phyloP scores from a whole-genome alignment of 2,888 invertebrate genomes.

The Philonicus albiceps region DNA sequence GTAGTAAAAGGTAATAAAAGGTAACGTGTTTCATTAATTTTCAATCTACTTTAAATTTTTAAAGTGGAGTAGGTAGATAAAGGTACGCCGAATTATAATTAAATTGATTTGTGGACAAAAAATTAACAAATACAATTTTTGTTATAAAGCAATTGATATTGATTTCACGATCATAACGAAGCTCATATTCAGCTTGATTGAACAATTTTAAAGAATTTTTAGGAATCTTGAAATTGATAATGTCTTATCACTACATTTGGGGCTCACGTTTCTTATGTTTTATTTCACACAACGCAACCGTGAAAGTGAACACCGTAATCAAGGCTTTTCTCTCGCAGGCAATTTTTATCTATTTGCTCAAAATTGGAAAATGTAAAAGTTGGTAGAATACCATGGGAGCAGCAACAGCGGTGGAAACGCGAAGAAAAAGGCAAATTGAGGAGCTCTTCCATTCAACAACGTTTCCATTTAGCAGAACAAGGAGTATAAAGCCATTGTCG shows the following conservation, averaged over 20 bases:
- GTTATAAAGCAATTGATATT: too few relatives aligned
- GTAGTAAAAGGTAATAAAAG: too few relatives aligned
- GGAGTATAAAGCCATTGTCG: constrained; percentile 14
- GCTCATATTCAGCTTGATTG: too few relatives aligned
- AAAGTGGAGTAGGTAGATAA: too few relatives aligned
- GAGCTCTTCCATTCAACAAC: constrained; percentile 19
- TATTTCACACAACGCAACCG: neutral
- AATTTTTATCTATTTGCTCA: neutral
- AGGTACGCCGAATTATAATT: too few relatives aligned
- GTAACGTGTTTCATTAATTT: too few relatives aligned
- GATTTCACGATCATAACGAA: too few relatives aligned
- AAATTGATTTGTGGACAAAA: too few relatives aligned
- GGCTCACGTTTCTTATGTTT: neutral
- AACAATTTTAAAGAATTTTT: too few relatives aligned
- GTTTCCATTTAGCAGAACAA: constrained; percentile 12
- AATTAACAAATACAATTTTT: too few relatives aligned
- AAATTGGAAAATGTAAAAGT: neutral
- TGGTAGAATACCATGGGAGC: neutral
- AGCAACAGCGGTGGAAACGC: neutral
- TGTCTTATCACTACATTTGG: neutral
- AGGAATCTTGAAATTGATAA: too few relatives aligned
- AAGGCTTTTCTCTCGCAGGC: neutral
- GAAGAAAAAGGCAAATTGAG: constrained; percentile 15
- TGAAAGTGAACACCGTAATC: neutral
- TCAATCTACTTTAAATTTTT: too few relatives aligned